Conservation (phyloP, 2,888 invertebrate species). For the Elegia similella region DNA sequence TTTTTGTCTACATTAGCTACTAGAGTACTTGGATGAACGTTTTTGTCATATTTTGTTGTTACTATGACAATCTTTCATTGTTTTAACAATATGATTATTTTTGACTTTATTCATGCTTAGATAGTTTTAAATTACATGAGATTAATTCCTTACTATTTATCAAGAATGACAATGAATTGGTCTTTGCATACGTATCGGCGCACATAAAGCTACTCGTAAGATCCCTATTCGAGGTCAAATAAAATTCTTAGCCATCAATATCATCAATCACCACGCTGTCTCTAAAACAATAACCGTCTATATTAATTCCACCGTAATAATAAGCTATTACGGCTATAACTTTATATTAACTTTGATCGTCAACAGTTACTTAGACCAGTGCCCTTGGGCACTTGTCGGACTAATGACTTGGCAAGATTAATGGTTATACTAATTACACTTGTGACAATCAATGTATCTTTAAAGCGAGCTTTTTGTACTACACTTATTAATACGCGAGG, state of each 20-base stretch:
- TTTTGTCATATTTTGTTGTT: neutral
- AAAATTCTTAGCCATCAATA: constrained; percentile 42
- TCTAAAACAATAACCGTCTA: constrained; percentile 73
- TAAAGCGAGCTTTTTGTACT: constrained; percentile 56
- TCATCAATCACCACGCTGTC: constrained; percentile 69
- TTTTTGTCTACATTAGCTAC: neutral
- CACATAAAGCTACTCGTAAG: neutral
- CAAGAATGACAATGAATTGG: neutral
- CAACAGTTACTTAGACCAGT: constrained; percentile 67
- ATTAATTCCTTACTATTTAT: neutral
- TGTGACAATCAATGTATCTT: constrained; percentile 71
- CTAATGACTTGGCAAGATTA: constrained; percentile 73
- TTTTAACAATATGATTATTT: neutral
- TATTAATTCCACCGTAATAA: constrained; percentile 70
- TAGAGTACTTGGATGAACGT: neutral
- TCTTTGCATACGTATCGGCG: constrained; percentile 1
- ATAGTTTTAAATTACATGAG: too few relatives aligned
- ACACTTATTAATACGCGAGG: constrained; percentile 28
- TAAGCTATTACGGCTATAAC: constrained; percentile 66
- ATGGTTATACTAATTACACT: constrained; percentile 75
- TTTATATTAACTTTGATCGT: constrained; percentile 66
- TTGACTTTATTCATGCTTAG: too few relatives aligned
- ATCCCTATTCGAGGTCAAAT: constrained; percentile 22
- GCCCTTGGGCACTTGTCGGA: constrained; percentile 68
- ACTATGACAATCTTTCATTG: neutral